These are phyloP conservation scores for Herpetotheres cachinnans DNA, from an alignment of 2,113 vertebrate species.

Conservation along the genomic window DNA sequence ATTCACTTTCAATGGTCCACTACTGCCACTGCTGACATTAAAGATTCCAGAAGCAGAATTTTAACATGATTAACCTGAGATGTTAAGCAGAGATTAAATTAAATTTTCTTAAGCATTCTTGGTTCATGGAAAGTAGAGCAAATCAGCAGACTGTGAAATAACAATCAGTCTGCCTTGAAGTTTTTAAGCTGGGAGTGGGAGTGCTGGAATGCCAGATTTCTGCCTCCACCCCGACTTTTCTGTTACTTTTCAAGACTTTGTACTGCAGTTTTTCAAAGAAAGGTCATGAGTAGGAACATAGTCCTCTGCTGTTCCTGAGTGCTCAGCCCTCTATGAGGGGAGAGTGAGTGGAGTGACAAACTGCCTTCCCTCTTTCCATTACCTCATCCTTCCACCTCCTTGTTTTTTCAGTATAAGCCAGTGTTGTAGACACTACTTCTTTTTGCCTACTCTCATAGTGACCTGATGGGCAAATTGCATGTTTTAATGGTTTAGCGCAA, in stretches of 20 bases:
- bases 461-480: background rate
- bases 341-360: conserved; percentile 12
- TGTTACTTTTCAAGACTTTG: background rate
- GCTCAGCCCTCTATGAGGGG: background rate
- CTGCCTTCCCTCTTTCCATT: conserved; percentile 31
- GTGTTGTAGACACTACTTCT: background rate
- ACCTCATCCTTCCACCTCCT: conserved; percentile 26
- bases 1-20: background rate
- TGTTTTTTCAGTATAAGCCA: background rate
- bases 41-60: background rate
- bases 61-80: background rate
- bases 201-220: conserved; percentile 20
- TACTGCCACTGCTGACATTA: background rate
- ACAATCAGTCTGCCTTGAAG: background rate
- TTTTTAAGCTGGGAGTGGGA: conserved; percentile 26
- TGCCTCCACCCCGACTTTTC: conserved; percentile 8
- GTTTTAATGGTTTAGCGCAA: background rate
- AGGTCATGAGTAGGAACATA: conserved; percentile 5
- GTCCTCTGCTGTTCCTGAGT: background rate
- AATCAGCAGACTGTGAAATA: background rate
- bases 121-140: background rate
- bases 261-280: background rate
- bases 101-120: background rate
- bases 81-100: background rate
- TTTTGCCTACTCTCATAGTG: background rate